Conservation (phyloP, 1,140 invertebrate species). For the Cephus cinctus region DNA sequence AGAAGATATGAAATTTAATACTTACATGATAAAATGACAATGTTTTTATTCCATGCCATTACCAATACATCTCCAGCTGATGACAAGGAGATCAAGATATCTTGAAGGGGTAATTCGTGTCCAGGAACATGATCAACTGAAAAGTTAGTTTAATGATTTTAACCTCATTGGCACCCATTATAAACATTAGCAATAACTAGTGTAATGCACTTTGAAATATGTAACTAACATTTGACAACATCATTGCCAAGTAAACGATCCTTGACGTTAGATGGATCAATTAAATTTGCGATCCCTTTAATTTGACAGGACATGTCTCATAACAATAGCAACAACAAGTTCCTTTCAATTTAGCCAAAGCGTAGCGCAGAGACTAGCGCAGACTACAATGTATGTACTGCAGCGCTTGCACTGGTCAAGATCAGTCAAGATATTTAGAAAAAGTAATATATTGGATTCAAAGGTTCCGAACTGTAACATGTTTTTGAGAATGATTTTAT, state of each 20-base stretch:
- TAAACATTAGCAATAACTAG: slow-evolving; percentile 6
- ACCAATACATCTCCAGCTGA: slow-evolving; percentile 45
- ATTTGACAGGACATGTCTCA: slow-evolving; percentile 71
- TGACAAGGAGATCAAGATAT: slow-evolving; percentile 43
- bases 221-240: slow-evolving; percentile 33
- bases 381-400: no score
- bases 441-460: no score
- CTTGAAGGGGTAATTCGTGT: slow-evolving; percentile 47
- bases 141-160: slow-evolving; percentile 63
- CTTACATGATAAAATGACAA: slow-evolving; percentile 52
- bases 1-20: slow-evolving; percentile 14
- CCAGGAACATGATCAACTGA: slow-evolving; percentile 37
- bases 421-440: no score
- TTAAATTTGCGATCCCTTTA: slow-evolving; percentile 65
- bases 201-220: slow-evolving; percentile 20
- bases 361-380: no score
- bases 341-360: no score
- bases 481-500: no score
- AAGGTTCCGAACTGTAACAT: no score
- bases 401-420: no score
- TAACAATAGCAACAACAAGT: no score
- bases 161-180: slow-evolving; percentile 48
- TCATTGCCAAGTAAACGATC: slow-evolving; percentile 28
- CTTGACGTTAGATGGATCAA: slow-evolving; percentile 60
- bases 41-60: slow-evolving; percentile 44